Evolutionary conservation across 1,140 invertebrate genomes (phyloP).

Genomic region (Oryctes rhinoceros): DNA sequence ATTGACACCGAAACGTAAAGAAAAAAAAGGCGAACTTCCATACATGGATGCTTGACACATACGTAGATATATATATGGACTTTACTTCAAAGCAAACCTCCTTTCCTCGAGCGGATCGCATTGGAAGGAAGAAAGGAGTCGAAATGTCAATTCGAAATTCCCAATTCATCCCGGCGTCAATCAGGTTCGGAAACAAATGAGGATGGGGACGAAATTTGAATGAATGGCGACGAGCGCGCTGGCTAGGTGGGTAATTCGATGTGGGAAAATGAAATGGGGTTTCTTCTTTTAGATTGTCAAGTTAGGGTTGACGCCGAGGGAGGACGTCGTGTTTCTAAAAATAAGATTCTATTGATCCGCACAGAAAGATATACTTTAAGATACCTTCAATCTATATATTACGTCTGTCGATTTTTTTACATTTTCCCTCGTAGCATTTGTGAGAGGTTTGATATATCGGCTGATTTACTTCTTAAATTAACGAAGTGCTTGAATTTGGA

Average conservation of each 20-base stretch:
- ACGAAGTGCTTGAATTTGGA: no score
- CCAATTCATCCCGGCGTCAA: constrained; percentile 7
- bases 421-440: no score
- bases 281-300: background rate
- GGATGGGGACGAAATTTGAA: constrained; percentile 9
- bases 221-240: background rate
- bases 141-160: constrained; percentile 10
- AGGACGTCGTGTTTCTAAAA: background rate
- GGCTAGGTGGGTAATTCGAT: background rate
- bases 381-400: background rate
- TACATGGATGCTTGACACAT: background rate
- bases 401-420: no score
- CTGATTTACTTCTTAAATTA: no score
- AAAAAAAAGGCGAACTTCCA: background rate
- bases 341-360: background rate
- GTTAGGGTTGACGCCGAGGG: background rate
- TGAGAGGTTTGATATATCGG: no score
- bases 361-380: background rate
- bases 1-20: no score
- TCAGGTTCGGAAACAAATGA: constrained; percentile 18
- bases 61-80: background rate
- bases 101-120: background rate
- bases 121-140: background rate
- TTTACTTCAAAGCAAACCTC: constrained; percentile 7
- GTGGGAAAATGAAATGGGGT: constrained; percentile 12